Conservation (phyloP, 2,113 vertebrate genomes). For the Rhabdornis inornatus region DNA sequence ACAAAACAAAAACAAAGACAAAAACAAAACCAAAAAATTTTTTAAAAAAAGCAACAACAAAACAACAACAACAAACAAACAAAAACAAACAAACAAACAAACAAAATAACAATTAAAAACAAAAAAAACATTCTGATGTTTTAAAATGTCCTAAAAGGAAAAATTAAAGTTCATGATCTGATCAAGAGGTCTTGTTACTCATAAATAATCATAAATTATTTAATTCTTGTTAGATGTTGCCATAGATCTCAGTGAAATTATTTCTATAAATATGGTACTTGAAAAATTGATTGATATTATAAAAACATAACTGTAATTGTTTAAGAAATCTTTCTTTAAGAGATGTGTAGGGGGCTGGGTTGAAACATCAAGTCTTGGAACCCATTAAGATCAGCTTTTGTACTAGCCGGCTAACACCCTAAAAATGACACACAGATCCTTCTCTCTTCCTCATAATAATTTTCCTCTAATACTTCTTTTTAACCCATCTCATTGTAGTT, state of each 20-base stretch:
- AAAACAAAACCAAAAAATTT: too few relatives aligned
- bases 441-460: neutral
- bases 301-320: neutral
- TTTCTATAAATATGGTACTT: neutral
- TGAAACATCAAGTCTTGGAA: neutral
- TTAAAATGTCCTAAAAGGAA: neutral
- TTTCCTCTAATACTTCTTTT: neutral
- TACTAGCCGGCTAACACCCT: neutral
- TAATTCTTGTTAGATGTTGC: neutral
- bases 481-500: neutral
- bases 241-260: neutral
- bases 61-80: too few relatives aligned
- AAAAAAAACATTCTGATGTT: neutral
- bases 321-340: neutral
- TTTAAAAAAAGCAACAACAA: too few relatives aligned
- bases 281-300: neutral
- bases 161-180: neutral
- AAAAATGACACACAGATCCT: neutral
- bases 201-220: neutral
- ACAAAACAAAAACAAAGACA: too few relatives aligned
- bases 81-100: neutral
- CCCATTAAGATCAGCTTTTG: neutral
- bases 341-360: fast-evolving
- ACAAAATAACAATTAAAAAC: neutral
- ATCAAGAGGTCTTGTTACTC: neutral